Base-by-base conservation (phyloP, 2,888 invertebrate species). In the Prostheceraeus crozeri region DNA sequence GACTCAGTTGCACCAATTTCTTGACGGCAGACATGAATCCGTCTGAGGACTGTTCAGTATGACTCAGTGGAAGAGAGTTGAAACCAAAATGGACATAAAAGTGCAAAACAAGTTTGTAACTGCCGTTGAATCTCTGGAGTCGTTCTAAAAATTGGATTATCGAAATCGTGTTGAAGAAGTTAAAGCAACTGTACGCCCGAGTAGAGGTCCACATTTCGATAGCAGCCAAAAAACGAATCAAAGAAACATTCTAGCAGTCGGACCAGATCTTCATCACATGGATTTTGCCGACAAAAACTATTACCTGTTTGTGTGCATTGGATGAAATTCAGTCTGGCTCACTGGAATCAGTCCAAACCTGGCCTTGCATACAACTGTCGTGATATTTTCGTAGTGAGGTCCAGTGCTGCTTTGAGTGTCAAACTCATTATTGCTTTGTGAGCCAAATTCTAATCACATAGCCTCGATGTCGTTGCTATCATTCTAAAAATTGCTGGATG, bases 201-300 rank as follows among this genome's bases (percentile, higher is more conserved):
- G n/a, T n/a, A n/a, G n/a, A n/a, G n/a, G n/a, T n/a, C n/a, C n/a
- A n/a, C 65, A 66, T 35, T 67, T 64, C 53, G 46, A 58, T n/a
- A n/a, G n/a, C n/a, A 23, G 35, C 62, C 36, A 23, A 64, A 2
- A 55, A 58, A n/a, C 35, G 23, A 8, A 33, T 63, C 3, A 62
- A 65, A 51, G 31, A 63, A 51, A 59, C n/a, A n/a, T 58, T 45
- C 51, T 63, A 19, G 57, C 59, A 10, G 59, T 46, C 4, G 33
- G 61, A 1, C 45, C 63, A 25, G 25, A 60, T 8, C 46, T 66
- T 14, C 16, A 21, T 28, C 16, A 6, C 16, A 51, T 51, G 46
- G 46, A 45, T 16, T 45, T 45, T 14, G 46, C 46, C 10, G 46
- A 45, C 10, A 45, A 45, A 10, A 11, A 11, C n/a, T n/a, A n/a